Conservation (phyloP, 2,113 vertebrate genomes). For the Craseonycteris thonglongyai region DNA sequence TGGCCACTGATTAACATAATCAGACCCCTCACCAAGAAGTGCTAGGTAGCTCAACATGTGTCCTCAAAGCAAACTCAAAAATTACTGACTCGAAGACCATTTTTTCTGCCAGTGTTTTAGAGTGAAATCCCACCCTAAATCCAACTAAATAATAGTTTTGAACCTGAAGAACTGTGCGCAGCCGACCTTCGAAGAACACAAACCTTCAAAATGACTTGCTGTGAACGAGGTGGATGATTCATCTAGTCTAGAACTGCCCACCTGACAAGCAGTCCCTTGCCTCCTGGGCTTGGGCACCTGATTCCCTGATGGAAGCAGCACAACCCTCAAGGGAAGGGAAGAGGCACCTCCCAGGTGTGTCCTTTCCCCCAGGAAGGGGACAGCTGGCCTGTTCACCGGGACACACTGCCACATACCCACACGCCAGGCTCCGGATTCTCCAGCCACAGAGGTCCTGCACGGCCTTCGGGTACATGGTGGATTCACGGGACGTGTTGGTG, state of each 20-base stretch:
- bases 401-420: conserved; percentile 83
- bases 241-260: not conserved
- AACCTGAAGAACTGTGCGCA: not conserved
- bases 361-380: accelerated
- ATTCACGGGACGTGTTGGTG: conserved; percentile 96
- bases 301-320: accelerated
- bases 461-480: conserved; percentile 97
- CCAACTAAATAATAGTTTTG: accelerated
- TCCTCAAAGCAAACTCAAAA: not conserved
- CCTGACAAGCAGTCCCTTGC: not conserved
- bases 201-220: not conserved
- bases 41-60: not conserved
- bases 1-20: accelerated
- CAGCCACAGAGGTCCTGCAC: conserved; percentile 97
- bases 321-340: not conserved
- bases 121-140: not conserved
- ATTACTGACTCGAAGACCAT: accelerated
- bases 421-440: conserved; percentile 93
- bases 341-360: accelerated
- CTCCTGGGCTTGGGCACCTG: accelerated
- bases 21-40: not conserved
- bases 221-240: accelerated
- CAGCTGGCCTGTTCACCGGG: accelerated
- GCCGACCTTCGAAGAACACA: not conserved
- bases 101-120: accelerated